phyloP scores from a whole-genome alignment of 2,113 vertebrate genomes.

The Protobothrops flavoviridis region DNA sequence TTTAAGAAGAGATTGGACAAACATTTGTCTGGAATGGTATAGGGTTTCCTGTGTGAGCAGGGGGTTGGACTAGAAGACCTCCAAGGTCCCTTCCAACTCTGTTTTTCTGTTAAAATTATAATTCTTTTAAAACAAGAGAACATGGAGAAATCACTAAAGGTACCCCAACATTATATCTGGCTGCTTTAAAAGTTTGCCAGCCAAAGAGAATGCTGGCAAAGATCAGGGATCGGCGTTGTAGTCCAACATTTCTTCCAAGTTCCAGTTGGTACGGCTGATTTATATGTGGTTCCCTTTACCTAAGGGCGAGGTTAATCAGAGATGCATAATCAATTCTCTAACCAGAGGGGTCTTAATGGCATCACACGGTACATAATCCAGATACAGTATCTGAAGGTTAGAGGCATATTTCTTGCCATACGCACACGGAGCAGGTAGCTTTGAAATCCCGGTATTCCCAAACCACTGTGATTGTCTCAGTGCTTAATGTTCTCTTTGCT shows the following conservation, averaged over 20 bases:
- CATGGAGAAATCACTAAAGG: background rate
- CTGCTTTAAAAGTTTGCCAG: background rate
- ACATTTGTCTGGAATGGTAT: background rate
- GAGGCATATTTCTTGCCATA: background rate
- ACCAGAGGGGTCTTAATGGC: background rate
- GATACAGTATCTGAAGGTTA: background rate
- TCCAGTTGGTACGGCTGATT: background rate
- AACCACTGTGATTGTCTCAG: background rate
- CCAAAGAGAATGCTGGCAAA: background rate
- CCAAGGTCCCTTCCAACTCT: background rate
- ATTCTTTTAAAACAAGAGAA: background rate
- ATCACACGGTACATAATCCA: fast-evolving
- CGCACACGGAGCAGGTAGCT: background rate
- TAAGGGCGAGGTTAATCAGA: background rate
- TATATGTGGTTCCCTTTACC: background rate
- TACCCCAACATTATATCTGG: background rate
- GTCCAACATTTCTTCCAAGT: background rate
- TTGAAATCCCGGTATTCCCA: background rate
- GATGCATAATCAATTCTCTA: background rate
- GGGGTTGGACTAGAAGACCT: background rate
- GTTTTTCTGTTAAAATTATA: background rate
- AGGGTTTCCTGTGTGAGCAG: background rate
- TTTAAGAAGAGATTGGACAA: background rate
- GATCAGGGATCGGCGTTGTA: background rate
- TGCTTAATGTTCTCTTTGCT: background rate